Evolutionary conservation across 2,113 vertebrate genomes (phyloP).

Genomic region (Donacobius atricapilla): DNA sequence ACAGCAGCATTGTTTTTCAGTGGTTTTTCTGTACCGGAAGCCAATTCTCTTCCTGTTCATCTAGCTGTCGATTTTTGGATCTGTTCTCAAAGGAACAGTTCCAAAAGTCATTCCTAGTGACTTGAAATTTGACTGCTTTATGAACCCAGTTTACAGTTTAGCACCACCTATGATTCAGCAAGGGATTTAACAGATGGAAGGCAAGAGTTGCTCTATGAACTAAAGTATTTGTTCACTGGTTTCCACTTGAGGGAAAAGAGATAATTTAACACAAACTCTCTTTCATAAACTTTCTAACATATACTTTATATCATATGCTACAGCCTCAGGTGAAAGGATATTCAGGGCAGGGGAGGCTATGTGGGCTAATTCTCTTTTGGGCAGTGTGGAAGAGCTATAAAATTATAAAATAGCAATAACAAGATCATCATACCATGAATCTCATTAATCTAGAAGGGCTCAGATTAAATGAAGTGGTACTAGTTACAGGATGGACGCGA

Average conservation of each 20-base stretch:
- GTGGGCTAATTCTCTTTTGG: background rate
- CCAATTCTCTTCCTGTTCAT: conserved; percentile 7
- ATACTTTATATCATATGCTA: background rate
- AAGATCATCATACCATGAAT: background rate
- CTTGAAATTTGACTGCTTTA: background rate
- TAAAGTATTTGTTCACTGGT: background rate
- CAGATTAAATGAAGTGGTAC: background rate
- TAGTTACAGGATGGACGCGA: background rate
- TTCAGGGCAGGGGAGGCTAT: fast-evolving
- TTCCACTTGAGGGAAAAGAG: background rate
- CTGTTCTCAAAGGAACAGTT: background rate
- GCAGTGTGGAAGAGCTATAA: background rate
- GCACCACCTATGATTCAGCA: background rate
- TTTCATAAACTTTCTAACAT: background rate
- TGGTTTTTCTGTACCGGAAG: conserved; percentile 26
- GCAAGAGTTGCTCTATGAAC: background rate
- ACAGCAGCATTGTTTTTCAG: background rate
- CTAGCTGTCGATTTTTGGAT: background rate
- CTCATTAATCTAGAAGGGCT: background rate
- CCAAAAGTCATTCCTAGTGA: background rate
- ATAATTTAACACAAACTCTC: background rate
- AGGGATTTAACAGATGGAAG: background rate
- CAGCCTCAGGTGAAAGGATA: background rate
- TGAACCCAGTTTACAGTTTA: fast-evolving
- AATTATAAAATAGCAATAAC: background rate